phyloP scores from a whole-genome alignment of 2,888 invertebrate genomes.

The Tanytarsus gracilentus region DNA sequence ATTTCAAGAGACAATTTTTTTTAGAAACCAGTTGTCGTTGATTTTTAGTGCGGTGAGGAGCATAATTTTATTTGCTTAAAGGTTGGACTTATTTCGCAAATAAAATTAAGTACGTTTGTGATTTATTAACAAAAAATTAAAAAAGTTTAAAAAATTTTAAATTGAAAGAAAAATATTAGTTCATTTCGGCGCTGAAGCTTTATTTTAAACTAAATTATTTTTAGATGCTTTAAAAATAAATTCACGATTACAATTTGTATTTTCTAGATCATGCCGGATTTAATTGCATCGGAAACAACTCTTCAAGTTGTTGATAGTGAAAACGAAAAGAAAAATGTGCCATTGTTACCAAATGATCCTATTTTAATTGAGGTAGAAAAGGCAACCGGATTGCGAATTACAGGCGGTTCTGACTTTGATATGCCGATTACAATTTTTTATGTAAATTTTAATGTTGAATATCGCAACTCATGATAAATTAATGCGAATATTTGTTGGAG shows the following conservation, averaged over 20 bases:
- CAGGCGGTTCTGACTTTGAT: constrained; percentile 14
- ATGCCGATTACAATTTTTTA: constrained; percentile 24
- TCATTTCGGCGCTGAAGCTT: too few relatives aligned
- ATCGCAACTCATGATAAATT: neutral
- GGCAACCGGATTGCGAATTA: constrained; percentile 2
- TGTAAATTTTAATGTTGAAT: neutral
- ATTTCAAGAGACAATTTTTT: too few relatives aligned
- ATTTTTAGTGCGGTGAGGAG: too few relatives aligned
- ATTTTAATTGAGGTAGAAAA: constrained; percentile 3
- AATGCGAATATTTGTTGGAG: neutral
- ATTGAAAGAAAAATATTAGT: too few relatives aligned
- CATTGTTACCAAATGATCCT: neutral
- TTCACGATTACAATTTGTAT: neutral
- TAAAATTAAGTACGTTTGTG: too few relatives aligned
- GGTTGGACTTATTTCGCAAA: too few relatives aligned
- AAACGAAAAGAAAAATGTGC: neutral
- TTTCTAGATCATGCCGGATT: constrained; percentile 19
- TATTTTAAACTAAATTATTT: neutral
- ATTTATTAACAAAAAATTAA: neutral
- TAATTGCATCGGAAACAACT: neutral
- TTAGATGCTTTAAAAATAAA: neutral
- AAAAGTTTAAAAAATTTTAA: too few relatives aligned
- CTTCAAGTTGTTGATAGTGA: neutral
- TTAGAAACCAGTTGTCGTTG: too few relatives aligned
- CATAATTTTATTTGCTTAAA: too few relatives aligned